Conservation (phyloP, 2,888 invertebrate genomes). For the Xanthia icteritia region DNA sequence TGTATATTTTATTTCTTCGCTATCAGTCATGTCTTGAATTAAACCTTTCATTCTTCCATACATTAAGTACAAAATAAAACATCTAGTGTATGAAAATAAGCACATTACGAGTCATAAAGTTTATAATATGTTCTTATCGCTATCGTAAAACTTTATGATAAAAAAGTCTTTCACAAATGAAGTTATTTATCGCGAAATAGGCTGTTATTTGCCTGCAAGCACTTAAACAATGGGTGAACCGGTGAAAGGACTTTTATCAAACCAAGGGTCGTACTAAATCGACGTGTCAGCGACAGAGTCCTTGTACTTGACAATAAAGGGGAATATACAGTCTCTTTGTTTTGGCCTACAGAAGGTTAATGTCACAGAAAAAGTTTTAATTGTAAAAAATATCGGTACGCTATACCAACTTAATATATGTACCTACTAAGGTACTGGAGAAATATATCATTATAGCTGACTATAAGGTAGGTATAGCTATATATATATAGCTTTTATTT, state of each 20-base stretch:
- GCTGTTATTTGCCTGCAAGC: conserved; percentile 67
- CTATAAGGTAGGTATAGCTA: too few relatives aligned
- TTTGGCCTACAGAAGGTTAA: conserved; percentile 70
- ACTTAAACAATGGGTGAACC: conserved; percentile 81
- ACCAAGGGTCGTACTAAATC: conserved; percentile 87
- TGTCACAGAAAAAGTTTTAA: conserved; percentile 42
- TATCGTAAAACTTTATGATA: conserved; percentile 26
- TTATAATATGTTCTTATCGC: conserved; percentile 14
- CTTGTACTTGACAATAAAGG: conserved; percentile 86
- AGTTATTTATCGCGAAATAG: conserved; percentile 69
- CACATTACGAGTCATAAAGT: conserved; percentile 16
- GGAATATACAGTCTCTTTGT: conserved; percentile 83
- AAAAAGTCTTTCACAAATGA: conserved; percentile 43
- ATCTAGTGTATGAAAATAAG: conserved; percentile 25
- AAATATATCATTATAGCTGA: background rate
- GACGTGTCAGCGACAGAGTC: conserved; percentile 86
- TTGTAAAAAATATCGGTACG: conserved; percentile 29
- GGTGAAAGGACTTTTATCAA: conserved; percentile 85
- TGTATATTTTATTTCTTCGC: conserved; percentile 65
- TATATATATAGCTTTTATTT: background rate
- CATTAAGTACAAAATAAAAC: conserved; percentile 30
- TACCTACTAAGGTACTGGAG: background rate
- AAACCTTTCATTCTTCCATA: conserved; percentile 46
- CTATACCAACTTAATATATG: background rate
- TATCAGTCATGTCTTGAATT: conserved; percentile 57